Evolutionary conservation across 2,888 invertebrate species (phyloP), one percentile per base, ranked within the genome.

Genomic region (Celastrina argiolus): DNA sequence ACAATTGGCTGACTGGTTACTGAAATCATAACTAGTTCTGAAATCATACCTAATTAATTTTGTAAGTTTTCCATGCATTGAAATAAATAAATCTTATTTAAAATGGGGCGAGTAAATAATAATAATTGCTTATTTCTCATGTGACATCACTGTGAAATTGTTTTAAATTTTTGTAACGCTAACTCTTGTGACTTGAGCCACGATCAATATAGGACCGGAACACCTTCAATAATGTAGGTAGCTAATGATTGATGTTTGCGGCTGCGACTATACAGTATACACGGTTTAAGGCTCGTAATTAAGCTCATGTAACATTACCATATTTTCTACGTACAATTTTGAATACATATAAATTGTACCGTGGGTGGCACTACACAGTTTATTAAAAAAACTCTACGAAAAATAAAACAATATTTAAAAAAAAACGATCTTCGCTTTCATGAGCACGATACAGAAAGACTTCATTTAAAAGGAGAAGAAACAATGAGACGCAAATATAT

Each of bases 151-250:
- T n/a, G 1, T 16, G 2, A n/a, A 7, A n/a, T 6, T 42, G 10
- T 26, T 56, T n/a, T 58, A 10, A 58, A 31, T 26, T 7, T 8
- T 41, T 16, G 12, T 58, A 7, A 22, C 39, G 39, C 61, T 39
- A 14, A 2, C 22, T 34, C 39, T 61, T 14, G 10, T 18, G 18
- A 36, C 18, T 61, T 61, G 10, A 39, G 22, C 61, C 18, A 36
- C 61, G 14, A 12, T 18, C 59, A 18, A 36, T 34, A 14, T 22
- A 61, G 22, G 61, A 22, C 61, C 39, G 61, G 22, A 61, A 61
- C 61, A 61, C 61, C 36, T 61, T 61, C 61, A 61, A 61, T 61
- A 61, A 61, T 61, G 61, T 61, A 61, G 61, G 61, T 61, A 61
- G 61, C 36, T 39, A 61, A 61, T 61, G 61, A 61, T 61, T 61